Evolutionary conservation across 2,888 invertebrate species (phyloP), one percentile per base, ranked within the genome.

Genomic region (Erannis defoliaria): DNA sequence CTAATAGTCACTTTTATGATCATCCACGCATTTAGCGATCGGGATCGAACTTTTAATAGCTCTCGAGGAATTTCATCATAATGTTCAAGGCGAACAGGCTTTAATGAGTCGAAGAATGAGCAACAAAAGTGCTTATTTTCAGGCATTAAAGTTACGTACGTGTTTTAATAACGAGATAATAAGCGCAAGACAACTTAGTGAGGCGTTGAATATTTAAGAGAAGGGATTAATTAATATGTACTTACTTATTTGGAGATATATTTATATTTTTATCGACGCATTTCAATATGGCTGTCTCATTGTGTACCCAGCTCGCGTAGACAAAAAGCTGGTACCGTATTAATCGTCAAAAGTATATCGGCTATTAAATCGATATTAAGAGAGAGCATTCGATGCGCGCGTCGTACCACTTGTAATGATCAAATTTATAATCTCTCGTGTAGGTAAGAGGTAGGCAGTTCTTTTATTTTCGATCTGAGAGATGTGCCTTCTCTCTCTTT

Each of bases 401-500:
- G 84, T 86, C 82, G 83, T 85, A 87, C 86, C 86, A 84, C 82
- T 87, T 88, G 89, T 91, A 91, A 91, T 90, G 90, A 88, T 90
- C 86, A 83, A 88, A 90, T 91, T 91, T 90, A 90, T 92, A 91
- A 90, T 90, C 89, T 86, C 85, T 81, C 86, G 82, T 86, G 90
- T 90, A 89, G 90, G 90, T 91, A 90, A 86, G 84, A 51, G 57
- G 55, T 55, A 85, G 79, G 75, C 76, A 78, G 70, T 83, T 90
- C 85, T 89, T 89, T 91, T 90, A 87, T 91, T 91, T 90, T 90
- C 78, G 81, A 56, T 57, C 85, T 79, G 75, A 78, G 81, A 88
- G 83, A 86, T 88, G 84, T 87, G 83, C 82, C 84, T 84, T 88
- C 87, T 89, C 85, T 89, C 83, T 82, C 88, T 90, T 91, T 92